phyloP scores from a whole-genome alignment of 2,888 invertebrate genomes.

The Amblyjoppa proteus region DNA sequence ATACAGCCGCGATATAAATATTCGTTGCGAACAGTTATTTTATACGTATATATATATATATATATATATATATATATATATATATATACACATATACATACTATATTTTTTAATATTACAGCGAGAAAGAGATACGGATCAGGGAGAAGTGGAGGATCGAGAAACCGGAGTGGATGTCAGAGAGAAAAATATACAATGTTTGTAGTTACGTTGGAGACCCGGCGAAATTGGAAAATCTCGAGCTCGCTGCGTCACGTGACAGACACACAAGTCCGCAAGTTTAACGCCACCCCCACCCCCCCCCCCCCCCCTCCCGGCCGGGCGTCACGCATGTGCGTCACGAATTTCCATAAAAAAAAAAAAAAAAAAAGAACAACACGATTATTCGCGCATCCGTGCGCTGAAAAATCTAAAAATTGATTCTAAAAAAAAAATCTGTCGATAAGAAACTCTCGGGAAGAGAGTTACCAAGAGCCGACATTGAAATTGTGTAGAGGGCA shows the following conservation, averaged over 20 bases:
- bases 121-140: slow-evolving; percentile 18
- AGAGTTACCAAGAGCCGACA: too few relatives aligned
- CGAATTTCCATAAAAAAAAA: not conserved
- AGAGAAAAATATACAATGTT: slow-evolving; percentile 28
- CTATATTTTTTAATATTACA: not conserved
- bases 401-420: not conserved
- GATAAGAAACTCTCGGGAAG: too few relatives aligned
- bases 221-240: slow-evolving; percentile 23
- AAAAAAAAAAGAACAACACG: too few relatives aligned
- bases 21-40: slow-evolving; percentile 40
- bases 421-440: too few relatives aligned
- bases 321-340: not conserved
- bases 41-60: not conserved
- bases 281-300: not conserved
- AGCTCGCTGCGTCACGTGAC: not conserved
- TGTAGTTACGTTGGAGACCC: not conserved
- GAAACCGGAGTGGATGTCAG: not conserved
- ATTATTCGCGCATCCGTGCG: not conserved
- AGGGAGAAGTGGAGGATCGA: not conserved
- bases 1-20: slow-evolving; percentile 26
- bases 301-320: not conserved
- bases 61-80: not conserved
- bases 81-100: not conserved
- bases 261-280: not conserved
- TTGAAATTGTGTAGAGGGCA: too few relatives aligned